Percentiles rank a stretch among this genome's conserved stretches.
Evolutionary conservation across 2,888 invertebrate genomes (phyloP).

Genomic region (Rambutsinella grinnellia): DNA sequence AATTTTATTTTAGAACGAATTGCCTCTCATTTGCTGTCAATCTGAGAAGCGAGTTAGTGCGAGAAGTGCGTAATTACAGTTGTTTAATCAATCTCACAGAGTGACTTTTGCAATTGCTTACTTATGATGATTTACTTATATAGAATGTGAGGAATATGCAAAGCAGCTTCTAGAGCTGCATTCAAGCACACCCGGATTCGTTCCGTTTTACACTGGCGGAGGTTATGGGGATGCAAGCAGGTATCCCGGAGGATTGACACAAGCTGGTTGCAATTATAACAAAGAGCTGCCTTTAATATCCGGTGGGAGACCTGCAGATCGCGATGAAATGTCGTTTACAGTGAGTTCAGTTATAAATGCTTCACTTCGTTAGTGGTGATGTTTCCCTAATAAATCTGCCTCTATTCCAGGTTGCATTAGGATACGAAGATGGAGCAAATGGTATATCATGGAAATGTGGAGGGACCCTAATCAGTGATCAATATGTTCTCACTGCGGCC

Average conservation of each 20-base stretch:
- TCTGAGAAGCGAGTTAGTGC: conserved; percentile 18
- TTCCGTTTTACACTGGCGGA: conserved; percentile 25
- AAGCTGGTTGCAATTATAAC: conserved; percentile 17
- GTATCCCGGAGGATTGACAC: neutral
- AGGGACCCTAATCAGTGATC: conserved; percentile 49
- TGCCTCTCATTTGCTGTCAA: conserved; percentile 23
- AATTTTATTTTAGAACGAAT: conserved; percentile 15
- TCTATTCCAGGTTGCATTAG: conserved; percentile 48
- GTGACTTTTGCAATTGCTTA: too few relatives aligned
- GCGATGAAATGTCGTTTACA: conserved; percentile 52
- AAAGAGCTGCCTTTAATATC: conserved; percentile 37
- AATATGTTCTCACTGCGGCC: conserved; percentile 35
- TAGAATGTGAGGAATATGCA: conserved; percentile 16
- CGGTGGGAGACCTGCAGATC: conserved; percentile 52
- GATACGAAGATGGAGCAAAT: conserved; percentile 27
- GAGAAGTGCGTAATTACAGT: conserved; percentile 16
- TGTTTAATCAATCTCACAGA: too few relatives aligned
- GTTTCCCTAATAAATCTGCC: neutral
- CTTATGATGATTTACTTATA: neutral
- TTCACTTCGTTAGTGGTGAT: too few relatives aligned
- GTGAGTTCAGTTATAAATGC: conserved; percentile 13
- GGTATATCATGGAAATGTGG: conserved; percentile 55
- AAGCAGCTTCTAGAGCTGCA: conserved; percentile 7
- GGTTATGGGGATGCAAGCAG: neutral
- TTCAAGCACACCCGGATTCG: conserved; percentile 16